phyloP scores from a whole-genome alignment of 2,113 vertebrate genomes.

The Lampris megalopsis region DNA sequence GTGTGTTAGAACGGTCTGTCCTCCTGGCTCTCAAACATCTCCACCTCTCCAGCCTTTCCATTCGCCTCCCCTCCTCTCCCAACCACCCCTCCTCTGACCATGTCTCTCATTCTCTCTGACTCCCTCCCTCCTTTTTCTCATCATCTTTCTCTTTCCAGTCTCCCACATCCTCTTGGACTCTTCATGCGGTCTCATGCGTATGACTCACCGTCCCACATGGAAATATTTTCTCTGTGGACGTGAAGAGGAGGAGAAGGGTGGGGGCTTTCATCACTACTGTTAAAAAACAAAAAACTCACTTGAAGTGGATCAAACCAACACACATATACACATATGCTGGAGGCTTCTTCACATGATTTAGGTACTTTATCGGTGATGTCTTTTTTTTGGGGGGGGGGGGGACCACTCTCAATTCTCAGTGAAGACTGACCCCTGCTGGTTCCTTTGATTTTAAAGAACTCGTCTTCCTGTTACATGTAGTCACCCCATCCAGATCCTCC shows the following conservation, averaged over 20 bases:
- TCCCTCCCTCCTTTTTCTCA: constrained; percentile 48
- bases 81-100: not conserved
- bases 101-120: constrained; percentile 11
- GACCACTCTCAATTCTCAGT: not conserved
- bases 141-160: constrained; percentile 35
- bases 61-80: not conserved
- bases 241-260: constrained; percentile 2
- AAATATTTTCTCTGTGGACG: constrained; percentile 74
- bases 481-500: not conserved
- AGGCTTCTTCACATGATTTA: not conserved
- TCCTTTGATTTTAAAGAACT: not conserved
- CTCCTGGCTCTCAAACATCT: constrained; percentile 8
- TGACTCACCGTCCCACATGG: constrained; percentile 82
- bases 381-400: not conserved
- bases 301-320: not conserved
- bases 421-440: constrained; percentile 49
- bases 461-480: not conserved
- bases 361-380: too few species aligned
- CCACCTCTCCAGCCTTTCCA: constrained; percentile 3
- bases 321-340: not conserved
- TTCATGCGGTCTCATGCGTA: constrained; percentile 53
- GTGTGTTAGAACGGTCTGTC: constrained; percentile 2
- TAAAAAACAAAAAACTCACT: constrained; percentile 32
- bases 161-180: constrained; percentile 69
- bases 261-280: constrained; percentile 45